A percentile compares a stretch with the other conserved stretches of the same genome.
Conservation (phyloP, 2,113 vertebrate species). For the Rhinichthys klamathensis region DNA sequence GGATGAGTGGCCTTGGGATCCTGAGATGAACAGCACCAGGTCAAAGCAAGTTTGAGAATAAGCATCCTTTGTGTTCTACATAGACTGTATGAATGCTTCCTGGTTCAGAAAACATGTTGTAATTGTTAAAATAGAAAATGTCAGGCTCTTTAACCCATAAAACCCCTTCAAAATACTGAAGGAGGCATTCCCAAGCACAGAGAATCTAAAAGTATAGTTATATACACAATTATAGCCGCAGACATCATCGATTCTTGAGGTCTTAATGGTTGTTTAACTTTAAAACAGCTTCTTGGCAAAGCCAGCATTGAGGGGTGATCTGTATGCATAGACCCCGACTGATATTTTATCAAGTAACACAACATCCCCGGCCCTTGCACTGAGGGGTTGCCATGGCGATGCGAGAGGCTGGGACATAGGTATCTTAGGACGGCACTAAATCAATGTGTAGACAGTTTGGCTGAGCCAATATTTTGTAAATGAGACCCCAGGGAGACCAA, state of each 20-base stretch:
- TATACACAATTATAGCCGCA: not conserved
- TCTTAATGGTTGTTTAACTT: not conserved
- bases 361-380: conserved; percentile 52
- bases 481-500: conserved; percentile 46
- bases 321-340: conserved; percentile 41
- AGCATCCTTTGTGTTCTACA: not conserved
- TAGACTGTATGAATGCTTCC: not conserved
- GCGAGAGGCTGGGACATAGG: conserved; percentile 49
- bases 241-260: not conserved
- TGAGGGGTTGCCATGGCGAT: conserved; percentile 74
- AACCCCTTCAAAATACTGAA: not conserved
- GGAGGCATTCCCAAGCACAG: not conserved
- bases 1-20: not conserved
- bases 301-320: not conserved
- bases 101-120: not conserved
- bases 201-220: not conserved
- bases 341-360: conserved; percentile 64
- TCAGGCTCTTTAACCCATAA: not conserved
- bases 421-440: conserved; percentile 70
- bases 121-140: not conserved
- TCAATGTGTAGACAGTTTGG: conserved; percentile 65
- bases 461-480: conserved; percentile 57
- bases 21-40: not conserved
- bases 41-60: not conserved
- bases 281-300: not conserved